These are phyloP conservation scores for Drosophila ambigua DNA, from an alignment of 1,140 invertebrate species.

Conservation along the genomic window DNA sequence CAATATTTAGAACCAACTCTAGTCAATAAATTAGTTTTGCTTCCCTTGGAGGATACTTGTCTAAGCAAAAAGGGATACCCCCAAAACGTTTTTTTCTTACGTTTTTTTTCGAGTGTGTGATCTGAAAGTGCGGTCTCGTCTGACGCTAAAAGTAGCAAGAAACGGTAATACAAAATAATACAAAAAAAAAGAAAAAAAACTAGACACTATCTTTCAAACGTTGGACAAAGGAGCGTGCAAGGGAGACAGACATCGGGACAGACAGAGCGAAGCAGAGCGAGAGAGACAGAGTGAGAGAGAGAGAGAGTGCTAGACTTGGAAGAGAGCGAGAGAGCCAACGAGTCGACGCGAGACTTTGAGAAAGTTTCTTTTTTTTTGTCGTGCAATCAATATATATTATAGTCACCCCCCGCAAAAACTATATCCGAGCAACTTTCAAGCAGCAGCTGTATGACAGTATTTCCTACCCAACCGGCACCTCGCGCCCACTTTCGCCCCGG, in stretches of 20 bases:
- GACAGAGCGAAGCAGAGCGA: constrained; percentile 16
- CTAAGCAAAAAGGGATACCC: constrained; percentile 1
- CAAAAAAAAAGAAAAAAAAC: constrained; percentile 17
- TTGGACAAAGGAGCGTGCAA: constrained; percentile 41
- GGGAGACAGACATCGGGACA: constrained; percentile 23
- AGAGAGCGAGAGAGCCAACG: constrained; percentile 24
- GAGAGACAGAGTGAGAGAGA: constrained; percentile 19
- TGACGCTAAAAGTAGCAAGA: constrained; percentile 2
- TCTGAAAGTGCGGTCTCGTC: constrained; percentile 19
- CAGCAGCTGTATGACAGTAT: constrained; percentile 41
- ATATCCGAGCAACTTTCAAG: neutral
- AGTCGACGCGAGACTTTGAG: constrained; percentile 36
- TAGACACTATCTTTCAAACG: constrained; percentile 15
- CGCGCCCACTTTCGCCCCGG: constrained; percentile 5
- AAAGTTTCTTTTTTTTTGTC: constrained; percentile 26
- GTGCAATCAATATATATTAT: constrained; percentile 66
- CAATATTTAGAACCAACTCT: constrained; percentile 40
- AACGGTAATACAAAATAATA: constrained; percentile 13
- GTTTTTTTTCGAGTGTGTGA: constrained; percentile 44
- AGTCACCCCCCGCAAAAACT: constrained; percentile 6
- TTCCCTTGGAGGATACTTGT: constrained; percentile 7
- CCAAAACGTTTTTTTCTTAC: constrained; percentile 17
- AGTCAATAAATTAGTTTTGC: neutral
- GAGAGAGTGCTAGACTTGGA: constrained; percentile 3
- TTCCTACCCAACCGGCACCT: constrained; percentile 23